Evolutionary conservation across 35 echinoderm and acorn worm genomes (phyloP), one percentile per base, ranked within the genome.

Genomic region (Ophiothrix spiculata): DNA sequence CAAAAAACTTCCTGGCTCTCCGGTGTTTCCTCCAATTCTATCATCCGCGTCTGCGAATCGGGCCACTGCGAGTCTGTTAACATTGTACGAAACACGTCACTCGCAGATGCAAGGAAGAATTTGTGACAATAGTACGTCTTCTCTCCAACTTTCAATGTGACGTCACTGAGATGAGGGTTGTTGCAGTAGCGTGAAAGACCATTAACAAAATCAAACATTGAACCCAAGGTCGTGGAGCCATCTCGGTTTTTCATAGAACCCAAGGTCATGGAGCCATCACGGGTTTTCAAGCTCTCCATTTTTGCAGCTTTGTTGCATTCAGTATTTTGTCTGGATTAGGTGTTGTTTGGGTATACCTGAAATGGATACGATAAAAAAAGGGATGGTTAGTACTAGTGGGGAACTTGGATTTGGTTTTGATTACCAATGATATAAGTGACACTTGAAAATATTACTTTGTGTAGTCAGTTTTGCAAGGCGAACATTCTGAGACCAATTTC

Each of bases 1-100:
- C 73, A 32, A 19, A 90, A 90, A 25, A 56, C 41, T 37, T 31
- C 1, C 4, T 36, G 42, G 80, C 83, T 25, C 56, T 28, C 35
- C 8, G 81, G 31, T 40, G 17, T 40, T 45, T 90, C 88, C 41
- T 90, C 88, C 12, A 83, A 37, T 21, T 56, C 42, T 13, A 90
- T 83, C 17, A 84, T 81, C n/a, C 74, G 40, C 6, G 38, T 64
- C 46, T 54, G 73, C 8, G 88, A 90, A 75, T 90, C 88, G 1
- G 49, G 23, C 88, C 88, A 90, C 25, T 83, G 81, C 1, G 39
- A 49, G 23, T 40, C 80, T 17, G 88, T 90, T 40, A 90, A 49
- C 88, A 89, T 90, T 1, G 88, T 90, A 36, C 75, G 77, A 32
- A 90, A 84, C 16, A 90, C 88, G 39, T 90, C 81, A 19, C 88